These are phyloP conservation scores for Channa striata DNA, from an alignment of 2,797 vertebrate species.

Conservation along the genomic window DNA sequence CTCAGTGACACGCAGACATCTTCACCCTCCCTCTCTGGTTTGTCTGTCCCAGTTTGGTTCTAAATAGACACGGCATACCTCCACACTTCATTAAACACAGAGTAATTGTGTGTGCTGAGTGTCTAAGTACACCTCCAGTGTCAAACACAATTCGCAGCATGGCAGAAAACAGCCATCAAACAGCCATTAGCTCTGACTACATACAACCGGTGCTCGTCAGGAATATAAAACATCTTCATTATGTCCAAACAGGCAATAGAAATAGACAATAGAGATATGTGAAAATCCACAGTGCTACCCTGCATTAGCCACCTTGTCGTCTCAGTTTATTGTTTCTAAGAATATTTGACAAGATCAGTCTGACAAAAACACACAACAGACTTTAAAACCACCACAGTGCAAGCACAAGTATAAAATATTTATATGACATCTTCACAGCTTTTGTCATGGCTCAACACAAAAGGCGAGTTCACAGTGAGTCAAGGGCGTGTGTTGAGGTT, in stretches of 20 bases:
- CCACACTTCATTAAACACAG: conserved; percentile 66
- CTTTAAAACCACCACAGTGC: no score
- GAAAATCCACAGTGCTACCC: not conserved
- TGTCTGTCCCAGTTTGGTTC: conserved; percentile 59
- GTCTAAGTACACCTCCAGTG: conserved; percentile 59
- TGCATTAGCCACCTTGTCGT: not conserved
- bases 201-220: conserved; percentile 40
- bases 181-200: conserved; percentile 62
- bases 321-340: conserved; percentile 6
- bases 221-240: conserved; percentile 50
- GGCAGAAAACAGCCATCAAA: conserved; percentile 67
- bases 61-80: conserved; percentile 52
- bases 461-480: no score
- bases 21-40: conserved; percentile 21
- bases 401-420: no score
- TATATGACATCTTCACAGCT: no score
- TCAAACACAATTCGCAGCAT: conserved; percentile 57
- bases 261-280: no score
- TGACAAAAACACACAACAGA: no score
- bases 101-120: conserved; percentile 61
- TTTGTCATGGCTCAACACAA: no score
- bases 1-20: conserved; percentile 33
- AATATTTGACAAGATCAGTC: no score
- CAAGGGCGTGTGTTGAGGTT: no score
- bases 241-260: conserved; percentile 36